Base-by-base conservation (phyloP, 2,797 vertebrate genomes). In the Taenioides sp. region DNA sequence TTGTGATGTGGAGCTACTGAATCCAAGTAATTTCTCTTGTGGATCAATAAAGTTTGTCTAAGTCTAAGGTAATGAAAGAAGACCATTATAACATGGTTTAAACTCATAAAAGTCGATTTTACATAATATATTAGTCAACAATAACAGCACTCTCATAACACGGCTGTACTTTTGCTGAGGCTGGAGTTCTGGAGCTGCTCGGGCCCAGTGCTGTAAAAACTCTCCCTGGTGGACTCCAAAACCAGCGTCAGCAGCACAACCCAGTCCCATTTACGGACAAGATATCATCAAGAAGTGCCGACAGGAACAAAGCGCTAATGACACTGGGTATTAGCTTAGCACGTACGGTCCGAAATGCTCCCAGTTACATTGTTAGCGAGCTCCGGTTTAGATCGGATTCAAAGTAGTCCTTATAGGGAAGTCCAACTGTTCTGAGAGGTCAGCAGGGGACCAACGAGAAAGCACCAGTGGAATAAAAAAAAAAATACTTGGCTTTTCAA, bases 101-200 rank as follows among this genome's bases (percentile, higher is more conserved):
- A 37, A 37, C 7, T 37, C 34, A 10, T 37, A 37, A 37, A 37
- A 37, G 34, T 37, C 34, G 34, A 37, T 37, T 37, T 37, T 37
- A 37, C 34, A 37, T 37, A 37, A 37, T 37, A 37, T 10, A 37
- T 37, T 6, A 27, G 23, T 59, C 25, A 28, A 17, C 57, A 28
- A 28, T 59, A 59, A 59, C 57, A 18, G 4, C 25, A 18, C 25
- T 17, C 57, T 57, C 22, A 57, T 57, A 57, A 57, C 54, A 25
- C 22, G 23, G 57, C 57, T 25, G 4, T 59, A 25, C 25, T 59
- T 59, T 59, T 57, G 72, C 73, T 69, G 72, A 74, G 28, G 28
- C 60, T n/a, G 31, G 60, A n/a, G 14, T 2, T 37, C 60, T n/a
- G 27, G 27, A 20, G 28, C 25, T 7, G 25, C 57, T 59, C 16